phyloP scores from a whole-genome alignment of 2,888 invertebrate species.

The Aplocera efformata region DNA sequence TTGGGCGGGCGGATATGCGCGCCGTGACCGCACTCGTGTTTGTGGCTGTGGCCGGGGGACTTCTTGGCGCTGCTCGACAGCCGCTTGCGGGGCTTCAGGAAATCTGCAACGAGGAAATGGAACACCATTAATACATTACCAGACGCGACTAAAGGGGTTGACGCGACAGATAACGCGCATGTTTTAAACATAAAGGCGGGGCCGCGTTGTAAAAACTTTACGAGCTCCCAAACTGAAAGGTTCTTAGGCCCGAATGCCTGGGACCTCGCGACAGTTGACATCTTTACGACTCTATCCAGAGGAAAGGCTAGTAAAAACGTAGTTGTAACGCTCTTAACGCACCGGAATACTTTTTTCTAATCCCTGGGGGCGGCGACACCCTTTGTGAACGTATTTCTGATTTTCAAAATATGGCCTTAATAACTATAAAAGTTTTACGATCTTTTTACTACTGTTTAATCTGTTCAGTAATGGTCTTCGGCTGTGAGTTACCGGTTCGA shows the following conservation, averaged over 20 bases:
- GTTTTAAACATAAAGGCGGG: constrained; percentile 28
- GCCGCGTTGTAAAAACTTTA: constrained; percentile 44
- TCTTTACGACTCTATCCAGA: constrained; percentile 68
- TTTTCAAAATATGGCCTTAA: constrained; percentile 64
- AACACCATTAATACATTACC: constrained; percentile 13
- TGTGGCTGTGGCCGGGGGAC: constrained; percentile 66
- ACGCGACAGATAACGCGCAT: constrained; percentile 12
- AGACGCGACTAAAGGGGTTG: constrained; percentile 10
- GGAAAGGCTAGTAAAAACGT: constrained; percentile 51
- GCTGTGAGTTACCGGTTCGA: constrained; percentile 53
- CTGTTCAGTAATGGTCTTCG: constrained; percentile 55
- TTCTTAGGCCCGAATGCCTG: constrained; percentile 55
- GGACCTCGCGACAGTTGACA: constrained; percentile 45
- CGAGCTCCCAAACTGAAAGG: constrained; percentile 52
- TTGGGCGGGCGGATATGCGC: constrained; percentile 74
- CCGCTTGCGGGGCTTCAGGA: constrained; percentile 84
- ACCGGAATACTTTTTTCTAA: constrained; percentile 54
- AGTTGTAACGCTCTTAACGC: constrained; percentile 53
- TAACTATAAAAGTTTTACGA: constrained; percentile 70
- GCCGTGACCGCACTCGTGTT: constrained; percentile 69
- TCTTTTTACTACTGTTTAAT: constrained; percentile 75
- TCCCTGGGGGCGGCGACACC: constrained; percentile 54
- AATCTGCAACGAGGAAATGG: constrained; percentile 79
- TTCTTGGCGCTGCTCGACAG: constrained; percentile 72
- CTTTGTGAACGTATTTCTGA: constrained; percentile 62